A percentile compares a stretch with the other conserved stretches of the same genome.
phyloP scores from a whole-genome alignment of 2,797 vertebrate genomes.

The Coreius guichenoti region DNA sequence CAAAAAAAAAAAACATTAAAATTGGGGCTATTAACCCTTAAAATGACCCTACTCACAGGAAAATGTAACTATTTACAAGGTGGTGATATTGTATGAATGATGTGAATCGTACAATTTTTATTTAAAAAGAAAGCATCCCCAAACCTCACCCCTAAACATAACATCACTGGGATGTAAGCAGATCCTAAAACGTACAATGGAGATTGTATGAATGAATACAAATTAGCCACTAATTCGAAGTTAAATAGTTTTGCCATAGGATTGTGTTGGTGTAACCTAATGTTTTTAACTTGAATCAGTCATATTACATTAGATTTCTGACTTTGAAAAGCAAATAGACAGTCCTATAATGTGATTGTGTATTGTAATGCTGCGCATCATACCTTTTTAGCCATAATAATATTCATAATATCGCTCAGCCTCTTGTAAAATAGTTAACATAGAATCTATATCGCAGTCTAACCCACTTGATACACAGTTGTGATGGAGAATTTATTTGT shows the following conservation, averaged over 20 bases:
- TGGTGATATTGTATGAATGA: background rate
- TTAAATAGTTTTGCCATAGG: background rate
- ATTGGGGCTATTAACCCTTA: background rate
- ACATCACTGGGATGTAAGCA: background rate
- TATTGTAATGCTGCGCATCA: background rate
- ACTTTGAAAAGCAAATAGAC: background rate
- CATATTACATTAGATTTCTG: background rate
- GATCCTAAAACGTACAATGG: background rate
- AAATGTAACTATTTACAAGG: background rate
- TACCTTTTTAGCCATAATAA: background rate
- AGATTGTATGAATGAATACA: background rate
- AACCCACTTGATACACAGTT: background rate
- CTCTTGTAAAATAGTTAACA: background rate
- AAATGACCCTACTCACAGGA: background rate
- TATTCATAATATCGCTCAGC: background rate
- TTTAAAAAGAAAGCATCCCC: background rate
- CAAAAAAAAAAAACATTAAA: background rate
- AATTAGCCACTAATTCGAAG: background rate
- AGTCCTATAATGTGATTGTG: background rate
- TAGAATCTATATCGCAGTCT: background rate
- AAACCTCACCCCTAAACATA: background rate
- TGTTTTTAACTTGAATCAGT: background rate
- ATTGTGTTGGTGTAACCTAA: background rate
- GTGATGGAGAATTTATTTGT: slow-evolving; percentile 14
- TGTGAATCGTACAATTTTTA: background rate